Base-by-base conservation (phyloP, 2,888 invertebrate species). In the Melinaea marsaeus region DNA sequence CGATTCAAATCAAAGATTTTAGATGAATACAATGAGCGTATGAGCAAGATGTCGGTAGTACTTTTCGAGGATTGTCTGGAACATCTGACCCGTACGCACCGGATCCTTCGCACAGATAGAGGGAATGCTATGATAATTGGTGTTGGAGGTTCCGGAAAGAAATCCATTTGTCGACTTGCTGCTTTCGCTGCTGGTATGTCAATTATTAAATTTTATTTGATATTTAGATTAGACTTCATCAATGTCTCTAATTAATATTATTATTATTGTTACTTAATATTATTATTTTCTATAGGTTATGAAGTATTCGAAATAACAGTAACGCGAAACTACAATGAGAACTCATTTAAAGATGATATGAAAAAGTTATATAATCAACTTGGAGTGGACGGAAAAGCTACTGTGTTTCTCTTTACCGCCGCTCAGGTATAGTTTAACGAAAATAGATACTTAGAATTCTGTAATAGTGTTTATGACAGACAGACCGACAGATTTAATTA, bases 11-110 rank as follows among this genome's bases (percentile, higher is more conserved):
- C n/a, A 3, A 73, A 95, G 95, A 96, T 98, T 69, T 81, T 97
- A 55, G 96, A 96, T 71, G 95, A 97, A 72, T 97, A 95, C 84
- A 96, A 95, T 78, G 97, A 97, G 72, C 92, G 93, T 34, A 90
- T 93, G 58, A 91, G 91, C 65, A 94, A 95, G 76, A 91, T 98
- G 88, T 94, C 93, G 34, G 92, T 98, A 69, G 97, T 98, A 0
- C 89, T 98, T 34, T 98, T 98, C 79, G 96, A 98, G 77, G 97
- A 98, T 79, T 98, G 97, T 54, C 85, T 98, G 59, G 97, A 98
- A 78, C 98, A 98, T 82, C 80, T 98, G 75, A 98, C 97, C 0
- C 92, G 98, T 56, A 93, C 97, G 11, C 97, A 98, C 74, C 94
- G 98, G 33, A 94, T 95, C 0, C 88, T 98, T 66, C 92, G 98